Percentiles rank a stretch among this genome's conserved stretches.
Conservation (phyloP, 1,140 invertebrate species). For the Triops longicaudatus region DNA sequence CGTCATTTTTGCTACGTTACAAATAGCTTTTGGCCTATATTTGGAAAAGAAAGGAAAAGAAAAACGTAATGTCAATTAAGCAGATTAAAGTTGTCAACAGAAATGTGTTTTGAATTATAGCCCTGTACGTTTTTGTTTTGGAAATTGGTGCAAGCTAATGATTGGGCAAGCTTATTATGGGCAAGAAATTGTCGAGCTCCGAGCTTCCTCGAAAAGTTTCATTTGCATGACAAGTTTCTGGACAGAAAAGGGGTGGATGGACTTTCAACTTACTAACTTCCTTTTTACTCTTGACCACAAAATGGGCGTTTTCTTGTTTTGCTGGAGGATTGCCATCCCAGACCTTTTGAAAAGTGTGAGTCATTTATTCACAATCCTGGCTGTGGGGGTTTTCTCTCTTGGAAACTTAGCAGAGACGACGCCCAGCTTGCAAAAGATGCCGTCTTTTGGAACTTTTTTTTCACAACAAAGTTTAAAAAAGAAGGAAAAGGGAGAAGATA, state of each 20-base stretch:
- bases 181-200: not conserved
- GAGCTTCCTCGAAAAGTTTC: not conserved
- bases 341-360: not conserved
- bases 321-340: not conserved
- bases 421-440: slow-evolving; percentile 19
- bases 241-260: not conserved
- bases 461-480: not conserved
- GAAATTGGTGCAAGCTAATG: too few relatives aligned
- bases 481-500: not conserved
- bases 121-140: too few relatives aligned
- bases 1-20: too few relatives aligned
- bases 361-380: not conserved
- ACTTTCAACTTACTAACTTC: not conserved
- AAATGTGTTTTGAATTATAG: too few relatives aligned
- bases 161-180: not conserved
- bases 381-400: not conserved
- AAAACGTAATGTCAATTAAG: too few relatives aligned
- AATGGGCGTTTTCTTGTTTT: slow-evolving; percentile 1
- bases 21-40: too few relatives aligned
- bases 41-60: too few relatives aligned
- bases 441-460: not conserved
- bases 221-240: slow-evolving; percentile 10
- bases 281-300: not conserved
- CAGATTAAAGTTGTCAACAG: too few relatives aligned
- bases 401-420: slow-evolving; percentile 4